Percentiles rank a stretch among this genome's conserved stretches.
These are phyloP conservation scores for Dromiciops gliroides DNA, from an alignment of 2,113 vertebrate species.

Conservation along the genomic window DNA sequence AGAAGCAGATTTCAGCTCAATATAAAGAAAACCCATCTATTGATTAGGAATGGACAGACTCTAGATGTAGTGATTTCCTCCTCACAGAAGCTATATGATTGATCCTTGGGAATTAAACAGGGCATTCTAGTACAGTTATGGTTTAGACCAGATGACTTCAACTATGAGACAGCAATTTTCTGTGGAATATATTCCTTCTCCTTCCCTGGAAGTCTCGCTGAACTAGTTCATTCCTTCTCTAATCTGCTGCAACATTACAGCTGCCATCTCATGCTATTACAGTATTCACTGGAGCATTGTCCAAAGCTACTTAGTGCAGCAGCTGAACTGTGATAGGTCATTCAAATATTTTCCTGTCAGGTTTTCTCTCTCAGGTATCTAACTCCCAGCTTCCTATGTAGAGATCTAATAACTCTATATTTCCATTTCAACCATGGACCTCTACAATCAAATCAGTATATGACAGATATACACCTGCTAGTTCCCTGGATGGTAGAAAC, in stretches of 20 bases:
- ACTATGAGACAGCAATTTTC: neutral
- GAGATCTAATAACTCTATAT: conserved; percentile 16
- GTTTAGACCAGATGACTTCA: neutral
- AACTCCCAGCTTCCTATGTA: conserved; percentile 11
- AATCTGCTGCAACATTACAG: neutral
- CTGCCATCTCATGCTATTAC: conserved; percentile 2
- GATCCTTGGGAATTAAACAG: neutral
- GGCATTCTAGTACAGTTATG: neutral
- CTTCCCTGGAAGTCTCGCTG: neutral
- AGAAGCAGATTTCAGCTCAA: neutral
- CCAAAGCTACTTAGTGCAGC: conserved; percentile 21
- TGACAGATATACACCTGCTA: neutral
- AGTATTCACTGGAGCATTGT: conserved; percentile 30
- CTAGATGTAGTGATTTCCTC: neutral
- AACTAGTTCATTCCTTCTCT: neutral
- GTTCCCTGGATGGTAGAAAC: neutral
- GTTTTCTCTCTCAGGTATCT: neutral
- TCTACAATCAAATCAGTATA: neutral
- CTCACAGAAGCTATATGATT: neutral
- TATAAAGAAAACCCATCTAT: neutral
- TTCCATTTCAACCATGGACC: conserved; percentile 49
- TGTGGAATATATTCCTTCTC: neutral
- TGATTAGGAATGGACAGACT: neutral
- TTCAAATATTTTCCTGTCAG: conserved; percentile 30
- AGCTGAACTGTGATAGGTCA: conserved; percentile 26